phyloP scores from a whole-genome alignment of 2,797 vertebrate species.

The Sorex maritimensis region DNA sequence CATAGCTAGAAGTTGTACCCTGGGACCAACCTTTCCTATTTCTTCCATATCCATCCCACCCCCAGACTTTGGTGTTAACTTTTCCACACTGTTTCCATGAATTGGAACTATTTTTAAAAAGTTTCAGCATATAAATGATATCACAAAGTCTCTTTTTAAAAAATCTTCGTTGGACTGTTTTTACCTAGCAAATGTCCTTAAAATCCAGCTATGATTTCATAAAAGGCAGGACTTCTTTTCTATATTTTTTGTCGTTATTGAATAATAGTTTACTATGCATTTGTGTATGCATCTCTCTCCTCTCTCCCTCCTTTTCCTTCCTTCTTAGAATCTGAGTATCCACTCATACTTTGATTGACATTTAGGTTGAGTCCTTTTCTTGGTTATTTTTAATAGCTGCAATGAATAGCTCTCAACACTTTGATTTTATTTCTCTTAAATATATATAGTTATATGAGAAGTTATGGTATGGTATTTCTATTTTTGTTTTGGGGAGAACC shows the following conservation, averaged over 20 bases:
- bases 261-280: neutral
- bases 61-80: neutral
- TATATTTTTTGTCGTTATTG: accelerated
- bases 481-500: too few species aligned
- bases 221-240: too few species aligned
- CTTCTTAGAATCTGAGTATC: too few species aligned
- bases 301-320: neutral
- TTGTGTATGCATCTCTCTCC: too few species aligned
- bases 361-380: neutral
- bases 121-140: neutral
- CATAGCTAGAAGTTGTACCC: neutral
- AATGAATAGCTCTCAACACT: too few species aligned
- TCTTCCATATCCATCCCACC: too few species aligned
- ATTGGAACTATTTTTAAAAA: too few species aligned
- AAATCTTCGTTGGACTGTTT: neutral
- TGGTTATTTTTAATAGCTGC: too few species aligned
- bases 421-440: too few species aligned
- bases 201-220: neutral
- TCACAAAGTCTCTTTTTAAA: accelerated
- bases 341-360: neutral
- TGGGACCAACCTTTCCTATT: neutral
- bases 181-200: neutral
- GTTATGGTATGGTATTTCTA: too few species aligned
- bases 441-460: too few species aligned
- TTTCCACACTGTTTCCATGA: neutral